phyloP scores from a whole-genome alignment of 2,888 invertebrate species.

The Drosophila nr. perissopoda region DNA sequence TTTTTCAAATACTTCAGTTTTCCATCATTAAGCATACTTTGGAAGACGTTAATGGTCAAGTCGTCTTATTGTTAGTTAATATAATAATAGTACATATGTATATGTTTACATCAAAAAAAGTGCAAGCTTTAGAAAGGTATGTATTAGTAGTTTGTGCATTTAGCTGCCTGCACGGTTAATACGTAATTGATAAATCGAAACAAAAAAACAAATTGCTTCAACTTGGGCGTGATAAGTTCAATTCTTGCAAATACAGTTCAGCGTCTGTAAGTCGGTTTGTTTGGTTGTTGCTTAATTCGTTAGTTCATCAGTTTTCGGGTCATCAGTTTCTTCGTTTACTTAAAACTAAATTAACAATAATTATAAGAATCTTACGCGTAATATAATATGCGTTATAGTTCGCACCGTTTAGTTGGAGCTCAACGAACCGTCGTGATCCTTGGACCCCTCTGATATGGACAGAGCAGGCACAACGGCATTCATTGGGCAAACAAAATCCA shows the following conservation, averaged over 20 bases:
- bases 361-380: conserved; percentile 17
- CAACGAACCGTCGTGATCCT: conserved; percentile 61
- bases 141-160: conserved; percentile 21
- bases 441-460: conserved; percentile 24
- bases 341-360: conserved; percentile 67
- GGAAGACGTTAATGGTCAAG: conserved; percentile 44
- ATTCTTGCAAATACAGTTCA: conserved; percentile 52
- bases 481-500: conserved; percentile 94
- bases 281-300: conserved; percentile 29
- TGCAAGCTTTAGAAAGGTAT: conserved; percentile 25
- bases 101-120: conserved; percentile 28
- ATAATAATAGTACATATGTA: conserved; percentile 4
- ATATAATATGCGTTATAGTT: conserved; percentile 2
- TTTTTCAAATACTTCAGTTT: conserved; percentile 51
- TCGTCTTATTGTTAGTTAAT: conserved; percentile 36
- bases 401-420: conserved; percentile 56
- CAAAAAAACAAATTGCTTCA: conserved; percentile 35
- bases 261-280: conserved; percentile 33
- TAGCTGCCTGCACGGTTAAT: conserved; percentile 39
- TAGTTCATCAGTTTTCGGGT: conserved; percentile 44
- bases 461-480: conserved; percentile 81
- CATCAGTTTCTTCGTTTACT: conserved; percentile 32
- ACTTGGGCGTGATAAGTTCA: conserved; percentile 28
- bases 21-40: conserved; percentile 25
- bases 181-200: conserved; percentile 25